Evolutionary conservation across 2,797 vertebrate species (phyloP), one percentile per base, ranked within the genome.

Genomic region (Helostoma temminkii): DNA sequence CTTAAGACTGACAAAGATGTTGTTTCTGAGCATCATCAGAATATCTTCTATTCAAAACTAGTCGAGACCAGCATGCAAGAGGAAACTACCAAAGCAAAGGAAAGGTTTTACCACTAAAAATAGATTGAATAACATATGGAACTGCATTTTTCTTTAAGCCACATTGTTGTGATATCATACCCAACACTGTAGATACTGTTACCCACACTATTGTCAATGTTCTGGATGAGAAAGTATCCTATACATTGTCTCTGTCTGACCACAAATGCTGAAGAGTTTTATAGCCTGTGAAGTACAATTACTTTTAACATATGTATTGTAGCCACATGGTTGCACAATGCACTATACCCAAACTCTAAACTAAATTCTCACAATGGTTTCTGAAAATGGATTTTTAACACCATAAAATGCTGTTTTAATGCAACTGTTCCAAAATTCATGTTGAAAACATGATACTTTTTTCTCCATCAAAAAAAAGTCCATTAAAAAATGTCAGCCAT

Each of bases 161-260:
- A 74, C 57, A 50, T 30, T 83, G 34, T 71, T 62, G 19, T 75
- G 78, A 58, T 52, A 53, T 77, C 60, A 36, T 55, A 54, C 18
- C 65, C 43, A 61, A 47, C 46, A 75, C 56, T 36, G 47, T 41
- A 74, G 63, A 81, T 79, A 42, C 66, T 81, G 79, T 84, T 88
- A 66, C 71, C 10, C 43, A 49, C 62, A 39, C 67, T 45, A 41
- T 34, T 48, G 32, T 63, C 32, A 56, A 16, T 53, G 28, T 48
- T 71, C 50, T 43, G 56, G 59, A 61, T 74, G 66, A 66, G 55
- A 75, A 71, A 48, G 32, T 41, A 80, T 61, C 56, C 59, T 12
- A 24, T 52, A 53, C 59, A 84, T 89, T 87, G 85, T 90, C 78
- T 84, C 55, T 2, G 4, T 66, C 66, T 50, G 61, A 79, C 87